Evolutionary conservation across 2,888 invertebrate species (phyloP).

Genomic region (Anthophora plumipes): DNA sequence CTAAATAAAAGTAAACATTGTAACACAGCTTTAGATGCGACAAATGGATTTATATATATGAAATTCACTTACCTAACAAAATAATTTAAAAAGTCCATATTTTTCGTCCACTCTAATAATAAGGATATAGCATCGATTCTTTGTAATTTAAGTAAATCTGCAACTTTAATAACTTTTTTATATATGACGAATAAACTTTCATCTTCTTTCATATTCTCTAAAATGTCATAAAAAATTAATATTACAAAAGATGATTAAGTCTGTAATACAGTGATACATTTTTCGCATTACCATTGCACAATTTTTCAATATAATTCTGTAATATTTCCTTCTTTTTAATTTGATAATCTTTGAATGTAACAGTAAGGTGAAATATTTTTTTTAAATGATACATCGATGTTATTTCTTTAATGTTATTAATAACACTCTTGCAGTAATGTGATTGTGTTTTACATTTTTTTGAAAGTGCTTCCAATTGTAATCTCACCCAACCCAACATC

Average conservation of each 20-base stretch:
- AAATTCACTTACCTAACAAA: constrained; percentile 66
- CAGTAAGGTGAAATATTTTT: constrained; percentile 69
- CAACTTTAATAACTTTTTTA: constrained; percentile 67
- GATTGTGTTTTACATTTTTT: constrained; percentile 39
- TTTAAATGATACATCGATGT: constrained; percentile 71
- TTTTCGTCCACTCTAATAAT: constrained; percentile 64
- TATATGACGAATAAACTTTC: constrained; percentile 47
- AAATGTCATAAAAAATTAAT: constrained; percentile 42
- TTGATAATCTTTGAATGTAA: constrained; percentile 67
- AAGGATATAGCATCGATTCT: constrained; percentile 64
- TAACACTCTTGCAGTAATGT: constrained; percentile 25
- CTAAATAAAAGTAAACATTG: constrained; percentile 24
- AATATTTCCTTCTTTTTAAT: constrained; percentile 66
- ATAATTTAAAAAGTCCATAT: constrained; percentile 65
- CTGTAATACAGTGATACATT: constrained; percentile 21
- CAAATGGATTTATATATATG: background rate
- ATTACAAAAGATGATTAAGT: background rate
- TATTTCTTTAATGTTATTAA: constrained; percentile 62
- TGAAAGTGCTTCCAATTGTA: constrained; percentile 65
- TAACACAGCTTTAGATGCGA: constrained; percentile 5
- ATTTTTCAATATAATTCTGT: constrained; percentile 59
- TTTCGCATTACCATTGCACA: constrained; percentile 65
- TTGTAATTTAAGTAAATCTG: constrained; percentile 68
- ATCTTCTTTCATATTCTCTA: constrained; percentile 39
- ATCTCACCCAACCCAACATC: constrained; percentile 71